A percentile compares a stretch with the other conserved stretches of the same genome.
Conservation (phyloP, 2,113 vertebrate genomes). For the Eurystomus gularis region DNA sequence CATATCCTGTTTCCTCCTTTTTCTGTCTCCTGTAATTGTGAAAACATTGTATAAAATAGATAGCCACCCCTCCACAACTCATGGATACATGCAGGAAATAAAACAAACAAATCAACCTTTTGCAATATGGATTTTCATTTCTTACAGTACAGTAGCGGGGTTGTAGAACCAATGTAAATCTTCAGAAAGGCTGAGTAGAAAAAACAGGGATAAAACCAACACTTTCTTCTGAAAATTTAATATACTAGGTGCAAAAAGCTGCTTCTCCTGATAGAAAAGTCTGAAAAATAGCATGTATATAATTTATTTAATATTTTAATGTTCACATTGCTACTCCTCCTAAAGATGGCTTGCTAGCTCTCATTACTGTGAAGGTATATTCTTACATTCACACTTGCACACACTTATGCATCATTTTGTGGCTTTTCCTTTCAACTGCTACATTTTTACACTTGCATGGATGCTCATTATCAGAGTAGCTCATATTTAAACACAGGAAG, state of each 20-base stretch:
- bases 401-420: background rate
- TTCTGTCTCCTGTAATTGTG: background rate
- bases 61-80: fast-evolving
- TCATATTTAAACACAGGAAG: background rate
- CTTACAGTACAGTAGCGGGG: background rate
- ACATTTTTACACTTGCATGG: background rate
- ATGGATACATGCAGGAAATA: background rate
- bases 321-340: background rate
- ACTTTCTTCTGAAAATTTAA: background rate
- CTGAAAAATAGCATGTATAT: background rate
- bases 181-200: background rate
- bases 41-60: background rate
- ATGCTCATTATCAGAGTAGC: background rate
- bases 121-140: background rate
- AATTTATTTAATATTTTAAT: background rate
- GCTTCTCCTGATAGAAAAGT: background rate
- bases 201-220: background rate
- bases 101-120: background rate
- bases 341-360: background rate
- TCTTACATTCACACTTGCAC: background rate
- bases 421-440: background rate
- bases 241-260: background rate
- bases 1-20: background rate
- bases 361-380: background rate
- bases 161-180: background rate